These are phyloP conservation scores for Heterohyrax brucei DNA, from an alignment of 2,797 vertebrate species.

Conservation along the genomic window DNA sequence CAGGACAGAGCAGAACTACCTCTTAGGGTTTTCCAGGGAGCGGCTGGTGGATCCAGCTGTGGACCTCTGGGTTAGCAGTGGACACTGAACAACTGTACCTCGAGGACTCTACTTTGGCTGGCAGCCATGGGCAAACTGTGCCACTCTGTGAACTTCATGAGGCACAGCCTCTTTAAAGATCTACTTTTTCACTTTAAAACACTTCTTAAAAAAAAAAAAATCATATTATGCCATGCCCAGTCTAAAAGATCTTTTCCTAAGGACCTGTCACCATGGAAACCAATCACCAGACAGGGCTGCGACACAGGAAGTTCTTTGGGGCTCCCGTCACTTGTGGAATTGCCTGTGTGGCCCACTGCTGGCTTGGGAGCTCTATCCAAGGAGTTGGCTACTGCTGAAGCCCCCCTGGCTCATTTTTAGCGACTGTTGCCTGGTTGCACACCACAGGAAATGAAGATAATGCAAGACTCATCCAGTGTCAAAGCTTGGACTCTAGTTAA, in stretches of 20 bases:
- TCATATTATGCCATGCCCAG: not conserved
- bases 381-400: not conserved
- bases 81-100: too few relatives aligned
- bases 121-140: not conserved
- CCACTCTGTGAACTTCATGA: not conserved
- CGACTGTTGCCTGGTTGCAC: not conserved
- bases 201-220: not conserved
- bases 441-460: not conserved
- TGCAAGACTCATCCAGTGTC: not conserved
- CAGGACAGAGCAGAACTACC: too few relatives aligned
- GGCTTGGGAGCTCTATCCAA: not conserved
- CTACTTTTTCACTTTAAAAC: not conserved
- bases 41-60: too few relatives aligned
- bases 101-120: too few relatives aligned
- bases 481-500: not conserved
- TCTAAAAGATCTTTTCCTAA: not conserved
- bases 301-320: not conserved
- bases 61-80: too few relatives aligned
- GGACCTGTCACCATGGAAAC: constrained; percentile 74
- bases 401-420: rapidly evolving
- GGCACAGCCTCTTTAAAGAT: not conserved
- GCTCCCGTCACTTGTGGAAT: not conserved
- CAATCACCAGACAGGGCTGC: not conserved
- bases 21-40: too few relatives aligned
- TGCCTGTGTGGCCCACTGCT: not conserved